Evolutionary conservation across 2,797 vertebrate genomes (phyloP), one percentile per base, ranked within the genome.

Genomic region (Galaxias olidus): DNA sequence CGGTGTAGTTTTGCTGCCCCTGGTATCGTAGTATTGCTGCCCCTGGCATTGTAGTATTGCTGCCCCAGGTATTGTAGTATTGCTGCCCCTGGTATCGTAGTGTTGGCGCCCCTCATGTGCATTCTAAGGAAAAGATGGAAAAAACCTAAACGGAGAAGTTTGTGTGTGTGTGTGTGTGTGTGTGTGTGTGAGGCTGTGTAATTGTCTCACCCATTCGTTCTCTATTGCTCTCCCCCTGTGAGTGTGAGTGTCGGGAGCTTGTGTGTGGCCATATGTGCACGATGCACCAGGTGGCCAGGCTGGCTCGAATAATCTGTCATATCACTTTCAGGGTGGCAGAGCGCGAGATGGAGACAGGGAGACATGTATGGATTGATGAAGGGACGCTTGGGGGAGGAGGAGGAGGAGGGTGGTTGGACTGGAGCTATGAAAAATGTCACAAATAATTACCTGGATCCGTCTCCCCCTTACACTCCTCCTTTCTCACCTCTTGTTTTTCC

Each of bases 381-480:
- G 30, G 30, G 30, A 30, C 3, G 30, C 30, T 30, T 30, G 30
- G 30, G 2, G 6, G 30, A 30, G 30, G 54, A 41, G 30, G 50
- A 4, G 49, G 49, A 17, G 11, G 50, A n/a, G 46, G 46, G 46
- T 15, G 49, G n/a, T 6, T n/a, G 8, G 6, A 10, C 43, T 17
- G 68, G 53, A 66, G 47, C 56, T 68, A 42, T 11, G 30, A 66
- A 62, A 69, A 57, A 65, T 43, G 44, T 68, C 63, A 64, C 61
- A 44, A 47, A 59, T 53, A 57, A 61, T 66, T 49, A 42, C 64
- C 15, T 45, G 57, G 19, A 45, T 12, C 30, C 54, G 8, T n/a
- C 41, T 47, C 57, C 43, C 43, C 40, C 42, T 8, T 50, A 17
- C 48, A n/a, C 17, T 41, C 20, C 40, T n/a, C 49, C 11, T 10